Evolutionary conservation across 2,797 vertebrate genomes (phyloP), one percentile per base, ranked within the genome.

Genomic region (Micropoecilia bifurca): DNA sequence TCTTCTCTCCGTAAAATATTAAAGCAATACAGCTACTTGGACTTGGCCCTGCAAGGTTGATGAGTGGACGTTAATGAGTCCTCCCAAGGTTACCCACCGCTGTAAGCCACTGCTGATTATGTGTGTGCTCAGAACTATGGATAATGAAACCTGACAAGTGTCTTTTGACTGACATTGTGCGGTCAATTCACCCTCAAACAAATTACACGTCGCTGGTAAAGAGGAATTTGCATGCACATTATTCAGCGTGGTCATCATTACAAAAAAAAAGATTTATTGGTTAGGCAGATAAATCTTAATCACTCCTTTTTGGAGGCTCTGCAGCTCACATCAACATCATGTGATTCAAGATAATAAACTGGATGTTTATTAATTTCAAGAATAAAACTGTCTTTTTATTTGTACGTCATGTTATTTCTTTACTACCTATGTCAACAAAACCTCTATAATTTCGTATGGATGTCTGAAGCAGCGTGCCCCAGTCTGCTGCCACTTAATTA

Each of bases 401-500:
- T 47, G 41, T 74, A 59, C 53, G 25, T 73, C 25, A 33, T 3
- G 53, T 39, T 36, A 33, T 75, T 18, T 57, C 81, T 78, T 7
- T 18, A 81, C 71, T 61, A 28, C 36, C 30, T 39, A 80, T 75
- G 68, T 80, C 77, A 82, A 88, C 69, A 87, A 84, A 91, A 85
- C 87, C 80, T 85, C 90, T 88, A 88, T 91, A 84, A 89, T 91
- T 91, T 93, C 89, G 90, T 90, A 85, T 9, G 48, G 76, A 90
- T 87, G 87, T 87, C 90, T 92, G 90, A 92, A 93, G 91, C 93
- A 94, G 92, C 89, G 88, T 88, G 90, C 81, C 92, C 90, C 90
- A 91, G 83, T 92, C 93, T 91, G 88, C 92, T 94, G 93, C 90
- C 90, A 94, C 89, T 94, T 95, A 94, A 95, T 94, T 95, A 95